Base-by-base conservation (phyloP, 92 coral and sea anemone genomes). In the Pocillopora grandis region DNA sequence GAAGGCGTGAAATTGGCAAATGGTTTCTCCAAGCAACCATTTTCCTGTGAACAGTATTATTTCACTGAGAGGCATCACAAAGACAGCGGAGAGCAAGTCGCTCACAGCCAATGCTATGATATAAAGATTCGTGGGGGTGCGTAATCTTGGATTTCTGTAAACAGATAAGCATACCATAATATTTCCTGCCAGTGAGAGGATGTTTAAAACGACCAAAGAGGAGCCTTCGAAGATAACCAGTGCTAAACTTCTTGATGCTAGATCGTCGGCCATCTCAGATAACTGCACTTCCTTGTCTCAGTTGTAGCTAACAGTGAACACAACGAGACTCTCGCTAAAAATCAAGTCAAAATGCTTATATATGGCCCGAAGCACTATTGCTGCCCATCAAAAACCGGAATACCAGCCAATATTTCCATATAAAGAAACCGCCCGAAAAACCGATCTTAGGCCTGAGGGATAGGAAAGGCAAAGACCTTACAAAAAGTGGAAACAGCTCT, bases 31-130 rank as follows among this genome's bases (percentile, higher is more conserved):
- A 56, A 83, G 72, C 11, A 73, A 72, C 80, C 79, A 73, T 12
- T 63, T 74, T 16, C 86, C 86, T 21, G 19, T 16, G 52, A 83
- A 73, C 17, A 83, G 72, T 21, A 75, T 61, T 0, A 35, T 15
- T 23, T 62, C 86, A 5, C 56, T 62, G 11, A 83, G 2, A 35
- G 86, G 86, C 86, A 83, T 83, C 35, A 83, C 86, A 18, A 83
- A 73, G 37, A 62, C 56, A 17, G 86, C 80, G 16, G 86, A 83
- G 13, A 83, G 64, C 21, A 83, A 49, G 35, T 83, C 86, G 19
- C 80, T 83, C 2, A 83, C 36, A 23, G 86, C 86, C 80, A 83
- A 52, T 16, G 86, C 80, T 62, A 83, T 83, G 73, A 83, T 64
- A 37, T 83, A 83, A 11, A 74, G 55, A 64, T 83, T 83, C 0